Percentiles rank a stretch among this genome's conserved stretches.
Conservation (phyloP, 2,888 invertebrate genomes). For the Caenorhabditis sp. region DNA sequence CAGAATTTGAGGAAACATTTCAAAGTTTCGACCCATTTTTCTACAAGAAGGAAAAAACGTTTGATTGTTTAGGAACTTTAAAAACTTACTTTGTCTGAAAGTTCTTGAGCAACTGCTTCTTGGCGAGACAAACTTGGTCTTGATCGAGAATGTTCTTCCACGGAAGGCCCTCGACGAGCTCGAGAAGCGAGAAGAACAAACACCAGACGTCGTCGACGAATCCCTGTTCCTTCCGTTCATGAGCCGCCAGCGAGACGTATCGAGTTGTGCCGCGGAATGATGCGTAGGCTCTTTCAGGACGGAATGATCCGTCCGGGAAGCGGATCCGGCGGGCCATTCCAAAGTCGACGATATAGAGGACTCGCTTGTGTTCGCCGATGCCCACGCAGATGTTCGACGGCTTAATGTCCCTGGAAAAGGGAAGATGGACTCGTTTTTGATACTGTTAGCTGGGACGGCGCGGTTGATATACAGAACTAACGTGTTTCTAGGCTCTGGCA, state of each 20-base stretch:
- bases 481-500: too few relatives aligned
- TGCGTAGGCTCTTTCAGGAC: conserved; percentile 72
- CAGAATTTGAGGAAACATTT: conserved; percentile 39
- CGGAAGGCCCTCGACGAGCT: conserved; percentile 77
- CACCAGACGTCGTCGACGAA: conserved; percentile 77
- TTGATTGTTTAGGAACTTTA: background rate
- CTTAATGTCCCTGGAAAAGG: conserved; percentile 79
- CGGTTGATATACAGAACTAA: too few relatives aligned
- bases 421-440: too few relatives aligned
- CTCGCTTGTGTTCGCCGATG: conserved; percentile 63
- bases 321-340: conserved; percentile 74
- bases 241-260: conserved; percentile 78
- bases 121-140: conserved; percentile 71
- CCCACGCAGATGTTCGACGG: conserved; percentile 80
- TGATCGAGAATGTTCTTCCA: conserved; percentile 72
- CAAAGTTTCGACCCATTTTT: conserved; percentile 52
- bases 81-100: conserved; percentile 49
- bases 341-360: conserved; percentile 79
- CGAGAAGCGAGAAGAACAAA: conserved; percentile 76
- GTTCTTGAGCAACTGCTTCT: conserved; percentile 47
- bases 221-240: conserved; percentile 75
- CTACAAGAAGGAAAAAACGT: conserved; percentile 15
- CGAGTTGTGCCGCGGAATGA: conserved; percentile 80
- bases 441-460: too few relatives aligned
- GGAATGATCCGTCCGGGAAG: conserved; percentile 68